Conservation (phyloP, 1,140 invertebrate species). For the Aphaenogaster rudis region DNA sequence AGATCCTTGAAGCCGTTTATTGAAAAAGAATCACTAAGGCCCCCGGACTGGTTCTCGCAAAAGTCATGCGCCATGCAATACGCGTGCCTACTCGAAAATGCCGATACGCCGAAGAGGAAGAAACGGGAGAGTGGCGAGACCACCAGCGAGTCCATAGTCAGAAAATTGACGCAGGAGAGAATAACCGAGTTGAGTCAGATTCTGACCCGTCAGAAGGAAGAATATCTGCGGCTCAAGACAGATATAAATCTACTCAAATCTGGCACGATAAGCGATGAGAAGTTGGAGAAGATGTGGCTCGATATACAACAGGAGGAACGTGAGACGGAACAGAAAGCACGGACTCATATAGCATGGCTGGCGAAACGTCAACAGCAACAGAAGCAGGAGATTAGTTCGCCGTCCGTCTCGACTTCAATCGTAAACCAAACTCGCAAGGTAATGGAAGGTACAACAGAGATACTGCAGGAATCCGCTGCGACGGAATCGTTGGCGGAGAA, state of each 20-base stretch:
- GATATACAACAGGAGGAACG: constrained; percentile 91
- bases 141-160: constrained; percentile 93
- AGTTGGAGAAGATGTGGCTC: constrained; percentile 91
- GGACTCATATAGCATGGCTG: constrained; percentile 90
- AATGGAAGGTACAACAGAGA: constrained; percentile 76
- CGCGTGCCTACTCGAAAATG: constrained; percentile 93
- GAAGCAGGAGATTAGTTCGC: constrained; percentile 78
- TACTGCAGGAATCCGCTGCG: constrained; percentile 33
- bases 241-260: constrained; percentile 88
- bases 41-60: constrained; percentile 96
- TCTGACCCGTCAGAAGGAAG: constrained; percentile 90
- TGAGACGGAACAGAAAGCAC: constrained; percentile 89
- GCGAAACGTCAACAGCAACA: constrained; percentile 89
- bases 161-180: constrained; percentile 92
- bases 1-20: constrained; percentile 91
- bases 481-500: constrained; percentile 62
- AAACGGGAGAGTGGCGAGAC: constrained; percentile 93
- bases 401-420: constrained; percentile 10
- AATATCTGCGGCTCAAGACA: constrained; percentile 91
- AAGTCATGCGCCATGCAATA: constrained; percentile 97
- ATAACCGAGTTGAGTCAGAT: constrained; percentile 92
- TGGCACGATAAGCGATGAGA: constrained; percentile 89
- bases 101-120: constrained; percentile 95
- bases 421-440: constrained; percentile 59
- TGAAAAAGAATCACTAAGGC: constrained; percentile 90